Evolutionary conservation across 2,888 invertebrate species (phyloP).

Genomic region (Melitaea athalia): DNA sequence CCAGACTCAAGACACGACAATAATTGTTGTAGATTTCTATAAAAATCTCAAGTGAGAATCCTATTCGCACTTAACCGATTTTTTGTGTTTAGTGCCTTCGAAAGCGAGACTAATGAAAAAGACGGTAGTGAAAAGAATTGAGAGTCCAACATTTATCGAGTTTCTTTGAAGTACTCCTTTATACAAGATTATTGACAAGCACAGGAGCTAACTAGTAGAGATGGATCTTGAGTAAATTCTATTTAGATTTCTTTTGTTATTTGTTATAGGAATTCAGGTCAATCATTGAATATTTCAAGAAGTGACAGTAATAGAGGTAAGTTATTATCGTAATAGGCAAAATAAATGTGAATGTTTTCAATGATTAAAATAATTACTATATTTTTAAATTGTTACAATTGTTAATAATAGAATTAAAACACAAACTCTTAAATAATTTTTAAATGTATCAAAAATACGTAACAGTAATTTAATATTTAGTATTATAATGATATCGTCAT

Average conservation of each 20-base stretch:
- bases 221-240: background rate
- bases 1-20: no score
- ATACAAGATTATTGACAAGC: background rate
- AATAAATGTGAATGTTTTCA: no score
- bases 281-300: background rate
- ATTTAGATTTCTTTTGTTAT: background rate
- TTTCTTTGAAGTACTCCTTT: constrained; percentile 8
- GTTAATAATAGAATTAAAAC: no score
- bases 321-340: no score
- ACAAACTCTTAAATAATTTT: no score
- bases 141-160: constrained; percentile 6
- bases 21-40: no score
- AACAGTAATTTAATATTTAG: background rate
- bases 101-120: constrained; percentile 12
- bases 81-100: constrained; percentile 15
- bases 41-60: background rate
- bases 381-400: no score
- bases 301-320: background rate
- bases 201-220: background rate
- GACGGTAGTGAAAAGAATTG: constrained; percentile 8
- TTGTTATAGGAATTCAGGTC: background rate
- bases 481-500: background rate
- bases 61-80: background rate
- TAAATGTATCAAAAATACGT: no score
- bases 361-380: no score